phyloP scores from a whole-genome alignment of 1,140 invertebrate species.

The Neodiprion lecontei region DNA sequence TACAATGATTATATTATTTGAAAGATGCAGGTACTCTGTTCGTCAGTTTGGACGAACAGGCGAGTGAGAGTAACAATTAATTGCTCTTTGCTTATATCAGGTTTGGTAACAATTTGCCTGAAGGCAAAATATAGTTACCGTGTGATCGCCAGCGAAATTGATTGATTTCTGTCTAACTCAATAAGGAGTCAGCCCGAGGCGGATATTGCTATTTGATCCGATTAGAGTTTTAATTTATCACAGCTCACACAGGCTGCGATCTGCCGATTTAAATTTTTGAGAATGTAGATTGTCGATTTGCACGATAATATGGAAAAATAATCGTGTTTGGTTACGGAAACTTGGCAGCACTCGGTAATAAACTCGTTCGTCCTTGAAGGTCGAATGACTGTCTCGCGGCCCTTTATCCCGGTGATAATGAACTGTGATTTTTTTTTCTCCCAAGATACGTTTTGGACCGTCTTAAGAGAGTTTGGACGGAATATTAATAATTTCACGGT shows the following conservation, averaged over 20 bases:
- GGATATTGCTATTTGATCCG: background rate
- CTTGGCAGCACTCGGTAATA: background rate
- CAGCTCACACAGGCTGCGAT: background rate
- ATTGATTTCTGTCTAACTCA: background rate
- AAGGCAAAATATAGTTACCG: background rate
- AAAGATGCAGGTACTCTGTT: too few relatives aligned
- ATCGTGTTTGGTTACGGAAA: background rate
- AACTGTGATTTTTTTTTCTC: background rate
- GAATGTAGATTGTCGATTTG: background rate
- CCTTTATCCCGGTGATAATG: background rate
- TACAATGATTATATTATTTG: too few relatives aligned
- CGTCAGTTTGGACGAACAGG: too few relatives aligned
- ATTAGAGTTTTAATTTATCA: conserved; percentile 1
- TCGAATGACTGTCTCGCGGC: background rate
- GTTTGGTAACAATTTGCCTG: background rate
- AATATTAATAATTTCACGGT: conserved; percentile 6
- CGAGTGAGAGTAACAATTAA: too few relatives aligned
- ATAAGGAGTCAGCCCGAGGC: background rate
- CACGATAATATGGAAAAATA: background rate
- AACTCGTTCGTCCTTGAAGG: background rate
- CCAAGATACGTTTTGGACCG: background rate
- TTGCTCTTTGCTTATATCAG: too few relatives aligned
- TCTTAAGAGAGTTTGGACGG: background rate
- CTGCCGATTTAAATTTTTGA: background rate
- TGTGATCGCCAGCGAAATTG: conserved; percentile 1